Evolutionary conservation across 1,140 invertebrate species (phyloP).

Genomic region (Drosophila pallidifrons): DNA sequence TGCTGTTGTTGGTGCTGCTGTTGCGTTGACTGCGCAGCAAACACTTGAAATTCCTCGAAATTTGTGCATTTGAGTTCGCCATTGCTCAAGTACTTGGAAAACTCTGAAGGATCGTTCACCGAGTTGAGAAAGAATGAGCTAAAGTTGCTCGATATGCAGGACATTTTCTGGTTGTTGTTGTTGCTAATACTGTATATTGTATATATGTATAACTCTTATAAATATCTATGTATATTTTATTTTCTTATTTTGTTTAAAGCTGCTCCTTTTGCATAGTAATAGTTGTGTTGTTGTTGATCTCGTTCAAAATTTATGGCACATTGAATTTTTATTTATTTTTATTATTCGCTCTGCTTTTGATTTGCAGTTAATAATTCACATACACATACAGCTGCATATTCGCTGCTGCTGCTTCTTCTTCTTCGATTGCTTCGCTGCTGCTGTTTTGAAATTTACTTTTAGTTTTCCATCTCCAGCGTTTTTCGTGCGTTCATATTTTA

Average conservation of each 20-base stretch:
- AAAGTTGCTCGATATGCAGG: slow-evolving; percentile 85
- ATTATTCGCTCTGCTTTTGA: slow-evolving; percentile 21
- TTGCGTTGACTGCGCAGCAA: slow-evolving; percentile 66
- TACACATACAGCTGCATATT: slow-evolving; percentile 52
- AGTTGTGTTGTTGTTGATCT: slow-evolving; percentile 27
- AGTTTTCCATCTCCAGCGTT: slow-evolving; percentile 63
- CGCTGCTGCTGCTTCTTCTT: slow-evolving; percentile 21
- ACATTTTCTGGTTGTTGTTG: slow-evolving; percentile 65
- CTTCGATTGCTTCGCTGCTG: slow-evolving; percentile 1
- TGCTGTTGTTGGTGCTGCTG: slow-evolving; percentile 63
- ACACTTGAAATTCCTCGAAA: slow-evolving; percentile 84
- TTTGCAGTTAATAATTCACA: slow-evolving; percentile 54
- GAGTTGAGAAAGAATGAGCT: slow-evolving; percentile 84
- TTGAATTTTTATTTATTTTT: slow-evolving; percentile 43
- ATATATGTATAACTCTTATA: slow-evolving; percentile 37
- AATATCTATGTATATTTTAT: slow-evolving; percentile 38
- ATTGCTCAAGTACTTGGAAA: slow-evolving; percentile 85
- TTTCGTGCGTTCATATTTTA: slow-evolving; percentile 79
- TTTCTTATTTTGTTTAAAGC: slow-evolving; percentile 52
- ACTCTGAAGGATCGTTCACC: slow-evolving; percentile 84
- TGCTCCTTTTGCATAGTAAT: slow-evolving; percentile 50
- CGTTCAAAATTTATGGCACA: slow-evolving; percentile 55
- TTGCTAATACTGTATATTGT: slow-evolving; percentile 69
- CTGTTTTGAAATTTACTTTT: slow-evolving; percentile 64
- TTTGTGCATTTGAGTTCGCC: slow-evolving; percentile 81